A percentile compares a stretch with the other conserved stretches of the same genome.
Evolutionary conservation across 2,888 invertebrate species (phyloP).

Genomic region (Pseudococcus longispinus): DNA sequence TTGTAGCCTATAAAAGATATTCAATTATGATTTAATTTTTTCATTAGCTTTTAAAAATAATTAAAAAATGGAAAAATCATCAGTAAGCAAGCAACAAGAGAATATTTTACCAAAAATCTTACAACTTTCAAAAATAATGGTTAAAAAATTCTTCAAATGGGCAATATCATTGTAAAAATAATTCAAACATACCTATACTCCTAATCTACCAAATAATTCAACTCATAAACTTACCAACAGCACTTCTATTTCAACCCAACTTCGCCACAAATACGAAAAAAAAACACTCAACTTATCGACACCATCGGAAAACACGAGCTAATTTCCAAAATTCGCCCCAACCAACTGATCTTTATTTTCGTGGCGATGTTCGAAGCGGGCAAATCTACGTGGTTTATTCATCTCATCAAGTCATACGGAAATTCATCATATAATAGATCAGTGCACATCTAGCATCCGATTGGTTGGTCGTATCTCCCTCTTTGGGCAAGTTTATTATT

Average conservation of each 20-base stretch:
- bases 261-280: background rate
- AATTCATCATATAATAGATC: slow-evolving; percentile 43
- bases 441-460: background rate
- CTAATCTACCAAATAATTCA: no score
- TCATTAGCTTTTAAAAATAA: no score
- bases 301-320: background rate
- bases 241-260: background rate
- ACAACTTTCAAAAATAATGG: no score
- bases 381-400: slow-evolving; percentile 24
- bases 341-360: slow-evolving; percentile 35
- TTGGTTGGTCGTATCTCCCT: slow-evolving; percentile 43
- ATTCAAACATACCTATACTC: no score
- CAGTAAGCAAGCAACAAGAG: no score
- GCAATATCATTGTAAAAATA: no score
- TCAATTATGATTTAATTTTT: no score
- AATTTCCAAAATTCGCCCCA: slow-evolving; percentile 1
- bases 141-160: no score
- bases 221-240: background rate
- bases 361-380: background rate
- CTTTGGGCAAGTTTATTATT: slow-evolving; percentile 10
- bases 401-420: slow-evolving; percentile 48
- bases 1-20: no score
- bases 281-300: background rate
- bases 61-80: no score
- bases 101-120: no score